phyloP scores from a whole-genome alignment of 1,140 invertebrate species.

The Sinonovacula constricta region DNA sequence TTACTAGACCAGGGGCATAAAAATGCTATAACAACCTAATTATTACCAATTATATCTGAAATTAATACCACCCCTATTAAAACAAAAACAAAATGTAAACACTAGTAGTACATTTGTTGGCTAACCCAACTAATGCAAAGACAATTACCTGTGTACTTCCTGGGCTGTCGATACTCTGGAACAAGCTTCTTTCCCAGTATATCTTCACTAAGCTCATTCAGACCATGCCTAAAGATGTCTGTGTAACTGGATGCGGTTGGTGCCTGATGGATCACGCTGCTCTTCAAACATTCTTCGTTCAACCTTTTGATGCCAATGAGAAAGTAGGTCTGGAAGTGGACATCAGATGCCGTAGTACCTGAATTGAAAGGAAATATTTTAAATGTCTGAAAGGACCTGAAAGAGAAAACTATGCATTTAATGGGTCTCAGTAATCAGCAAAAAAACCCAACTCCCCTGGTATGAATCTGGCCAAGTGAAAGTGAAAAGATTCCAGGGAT shows the following conservation, averaged over 20 bases:
- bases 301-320: slow-evolving; percentile 54
- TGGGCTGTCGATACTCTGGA: slow-evolving; percentile 5
- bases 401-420: too few relatives aligned
- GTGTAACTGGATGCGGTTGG: neutral
- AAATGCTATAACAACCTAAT: neutral
- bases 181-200: slow-evolving; percentile 4
- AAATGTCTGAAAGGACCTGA: too few relatives aligned
- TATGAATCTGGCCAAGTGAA: slow-evolving; percentile 20
- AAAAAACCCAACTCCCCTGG: neutral
- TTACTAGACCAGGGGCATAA: too few relatives aligned
- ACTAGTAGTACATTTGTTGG: neutral
- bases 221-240: slow-evolving; percentile 8
- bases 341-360: slow-evolving; percentile 48
- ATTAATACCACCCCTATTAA: neutral
- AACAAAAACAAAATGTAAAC: neutral
- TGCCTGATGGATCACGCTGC: neutral
- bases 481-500: slow-evolving; percentile 16
- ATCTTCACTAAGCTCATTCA: neutral
- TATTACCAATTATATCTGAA: neutral
- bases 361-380: neutral
- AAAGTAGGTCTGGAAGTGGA: slow-evolving; percentile 57
- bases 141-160: slow-evolving; percentile 45
- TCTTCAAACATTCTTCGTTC: slow-evolving; percentile 57
- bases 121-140: neutral
- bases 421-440: too few relatives aligned